Evolutionary conservation across 30 jellyfish, hydroid and myxozoan species (phyloP).

Genomic region (Pseudorhiza aurosa): DNA sequence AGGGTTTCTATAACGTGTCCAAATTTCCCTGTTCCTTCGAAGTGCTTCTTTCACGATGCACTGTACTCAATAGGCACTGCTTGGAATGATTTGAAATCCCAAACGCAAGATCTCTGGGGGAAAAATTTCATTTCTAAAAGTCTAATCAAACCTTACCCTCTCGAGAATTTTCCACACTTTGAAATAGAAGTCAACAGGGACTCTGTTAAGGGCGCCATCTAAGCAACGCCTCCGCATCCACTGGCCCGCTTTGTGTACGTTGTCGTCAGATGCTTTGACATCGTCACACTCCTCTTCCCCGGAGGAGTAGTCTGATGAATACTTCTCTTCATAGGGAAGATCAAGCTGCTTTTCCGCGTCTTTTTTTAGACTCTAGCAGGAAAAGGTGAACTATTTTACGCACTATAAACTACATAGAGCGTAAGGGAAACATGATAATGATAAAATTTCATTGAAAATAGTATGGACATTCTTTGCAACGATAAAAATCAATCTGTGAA

Average conservation of each 20-base stretch:
- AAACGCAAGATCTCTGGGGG: too few relatives aligned
- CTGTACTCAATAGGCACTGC: too few relatives aligned
- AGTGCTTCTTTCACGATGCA: too few relatives aligned
- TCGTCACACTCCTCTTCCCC: constrained; percentile 60
- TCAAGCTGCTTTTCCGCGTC: constrained; percentile 43
- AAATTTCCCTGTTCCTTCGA: too few relatives aligned
- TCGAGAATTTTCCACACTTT: constrained; percentile 89
- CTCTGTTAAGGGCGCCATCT: constrained; percentile 98
- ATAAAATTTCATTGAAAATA: too few relatives aligned
- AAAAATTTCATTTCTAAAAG: too few relatives aligned
- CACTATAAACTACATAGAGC: too few relatives aligned
- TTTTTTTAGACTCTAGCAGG: constrained; percentile 17
- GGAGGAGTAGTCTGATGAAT: constrained; percentile 59
- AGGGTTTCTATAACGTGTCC: too few relatives aligned
- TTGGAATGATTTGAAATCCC: too few relatives aligned
- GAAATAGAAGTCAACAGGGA: constrained; percentile 83
- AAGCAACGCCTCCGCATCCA: constrained; percentile 98
- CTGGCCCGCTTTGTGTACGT: constrained; percentile 82
- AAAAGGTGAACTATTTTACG: background rate
- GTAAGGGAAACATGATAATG: too few relatives aligned
- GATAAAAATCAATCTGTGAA: too few relatives aligned
- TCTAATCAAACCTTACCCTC: constrained; percentile 21
- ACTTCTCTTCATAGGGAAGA: constrained; percentile 48
- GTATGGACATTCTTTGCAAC: too few relatives aligned
- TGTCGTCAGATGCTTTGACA: constrained; percentile 71